Percentiles rank a stretch among this genome's conserved stretches.
These are phyloP conservation scores for Dissostichus mawsoni DNA, from an alignment of 2,113 vertebrate species.

Conservation along the genomic window DNA sequence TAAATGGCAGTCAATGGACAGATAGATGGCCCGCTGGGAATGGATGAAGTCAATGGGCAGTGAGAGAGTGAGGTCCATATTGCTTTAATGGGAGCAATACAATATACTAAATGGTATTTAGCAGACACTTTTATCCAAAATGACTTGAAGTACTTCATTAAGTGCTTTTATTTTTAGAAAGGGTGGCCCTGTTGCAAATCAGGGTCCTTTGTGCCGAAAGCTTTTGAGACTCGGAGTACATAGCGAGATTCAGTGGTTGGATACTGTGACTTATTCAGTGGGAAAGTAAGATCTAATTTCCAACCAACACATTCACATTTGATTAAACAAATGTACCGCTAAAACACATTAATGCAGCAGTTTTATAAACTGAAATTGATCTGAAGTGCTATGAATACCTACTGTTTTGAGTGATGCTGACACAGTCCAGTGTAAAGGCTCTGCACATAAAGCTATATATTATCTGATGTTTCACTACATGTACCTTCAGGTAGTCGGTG, in stretches of 20 bases:
- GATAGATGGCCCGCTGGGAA: slow-evolving; percentile 76
- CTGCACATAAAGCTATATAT: too few relatives aligned
- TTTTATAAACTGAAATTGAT: background rate
- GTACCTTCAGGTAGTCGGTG: background rate
- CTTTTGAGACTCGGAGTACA: slow-evolving; percentile 29
- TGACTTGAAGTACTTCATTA: slow-evolving; percentile 68
- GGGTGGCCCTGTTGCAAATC: slow-evolving; percentile 33
- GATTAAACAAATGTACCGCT: background rate
- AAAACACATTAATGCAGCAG: background rate
- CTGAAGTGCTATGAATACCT: background rate
- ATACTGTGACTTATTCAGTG: background rate
- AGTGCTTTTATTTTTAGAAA: slow-evolving; percentile 82
- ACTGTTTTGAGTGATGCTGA: background rate
- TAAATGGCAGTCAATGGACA: slow-evolving; percentile 79
- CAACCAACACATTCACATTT: background rate
- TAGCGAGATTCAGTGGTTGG: slow-evolving; percentile 12
- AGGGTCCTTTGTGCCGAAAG: slow-evolving; percentile 14
- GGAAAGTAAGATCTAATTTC: background rate
- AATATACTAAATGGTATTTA: slow-evolving; percentile 81
- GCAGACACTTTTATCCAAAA: slow-evolving; percentile 78
- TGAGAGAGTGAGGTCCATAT: slow-evolving; percentile 64
- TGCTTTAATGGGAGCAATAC: slow-evolving; percentile 76
- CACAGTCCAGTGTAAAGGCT: background rate
- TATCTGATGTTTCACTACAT: background rate
- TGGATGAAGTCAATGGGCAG: slow-evolving; percentile 71